phyloP scores from a whole-genome alignment of 2,113 vertebrate genomes.

The Ibidorhyncha struthersii region DNA sequence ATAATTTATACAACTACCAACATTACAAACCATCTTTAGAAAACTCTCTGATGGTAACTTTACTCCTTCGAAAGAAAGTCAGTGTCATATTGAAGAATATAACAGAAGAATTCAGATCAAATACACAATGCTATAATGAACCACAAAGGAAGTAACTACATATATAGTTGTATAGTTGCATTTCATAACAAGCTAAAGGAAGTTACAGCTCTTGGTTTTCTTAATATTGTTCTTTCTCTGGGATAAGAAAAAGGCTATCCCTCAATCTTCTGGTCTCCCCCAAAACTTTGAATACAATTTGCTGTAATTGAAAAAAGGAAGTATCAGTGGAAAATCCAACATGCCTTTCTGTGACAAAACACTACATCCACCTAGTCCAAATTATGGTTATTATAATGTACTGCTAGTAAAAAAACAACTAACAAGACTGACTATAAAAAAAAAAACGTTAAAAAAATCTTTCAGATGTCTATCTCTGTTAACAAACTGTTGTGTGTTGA shows the following conservation, averaged over 20 bases:
- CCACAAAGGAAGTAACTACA: not conserved
- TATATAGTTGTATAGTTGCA: not conserved
- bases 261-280: not conserved
- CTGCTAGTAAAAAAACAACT: not conserved
- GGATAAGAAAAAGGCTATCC: not conserved
- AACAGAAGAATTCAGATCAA: not conserved
- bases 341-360: not conserved
- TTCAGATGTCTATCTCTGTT: not conserved
- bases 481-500: not conserved
- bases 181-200: not conserved
- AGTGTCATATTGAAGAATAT: conserved; percentile 47
- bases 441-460: not conserved
- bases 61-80: conserved; percentile 54
- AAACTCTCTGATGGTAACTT: conserved; percentile 39
- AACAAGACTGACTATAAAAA: not conserved
- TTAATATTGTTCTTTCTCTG: not conserved
- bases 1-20: conserved; percentile 25
- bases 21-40: conserved; percentile 49
- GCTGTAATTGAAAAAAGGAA: not conserved
- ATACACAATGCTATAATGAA: not conserved
- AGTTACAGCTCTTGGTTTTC: not conserved
- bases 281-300: not conserved
- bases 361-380: not conserved
- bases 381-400: not conserved
- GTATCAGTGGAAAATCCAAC: not conserved